These are phyloP conservation scores for Alaudala cheleensis DNA, from an alignment of 2,113 vertebrate species.

Conservation along the genomic window DNA sequence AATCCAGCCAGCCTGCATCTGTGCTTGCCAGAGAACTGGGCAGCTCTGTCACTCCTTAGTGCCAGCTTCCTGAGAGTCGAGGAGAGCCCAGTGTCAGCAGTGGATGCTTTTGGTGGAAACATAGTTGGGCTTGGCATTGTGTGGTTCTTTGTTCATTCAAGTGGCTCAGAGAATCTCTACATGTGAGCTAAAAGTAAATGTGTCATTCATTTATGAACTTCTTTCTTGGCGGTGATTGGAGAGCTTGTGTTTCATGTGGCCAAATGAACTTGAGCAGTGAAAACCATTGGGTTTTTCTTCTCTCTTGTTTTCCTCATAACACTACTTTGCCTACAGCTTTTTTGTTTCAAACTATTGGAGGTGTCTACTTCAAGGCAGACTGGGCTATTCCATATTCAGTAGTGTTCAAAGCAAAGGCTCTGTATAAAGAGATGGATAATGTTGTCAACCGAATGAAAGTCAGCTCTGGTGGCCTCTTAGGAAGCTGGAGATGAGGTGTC, in stretches of 20 bases:
- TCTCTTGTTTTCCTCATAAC: not conserved
- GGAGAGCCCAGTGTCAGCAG: not conserved
- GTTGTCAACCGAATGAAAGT: not conserved
- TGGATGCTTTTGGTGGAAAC: not conserved
- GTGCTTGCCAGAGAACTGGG: not conserved
- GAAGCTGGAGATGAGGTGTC: not conserved
- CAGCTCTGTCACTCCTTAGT: rapidly evolving
- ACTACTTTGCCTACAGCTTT: slow-evolving; percentile 2
- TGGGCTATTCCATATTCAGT: not conserved
- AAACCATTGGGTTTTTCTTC: not conserved
- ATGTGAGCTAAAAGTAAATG: not conserved
- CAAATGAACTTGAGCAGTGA: not conserved
- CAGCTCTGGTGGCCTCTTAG: not conserved
- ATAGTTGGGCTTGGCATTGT: not conserved
- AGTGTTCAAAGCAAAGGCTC: not conserved
- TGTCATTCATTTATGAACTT: not conserved
- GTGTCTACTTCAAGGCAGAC: slow-evolving; percentile 4
- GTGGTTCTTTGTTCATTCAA: not conserved
- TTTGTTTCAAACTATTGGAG: not conserved
- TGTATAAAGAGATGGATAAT: not conserved
- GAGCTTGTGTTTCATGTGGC: not conserved
- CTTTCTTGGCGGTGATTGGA: not conserved
- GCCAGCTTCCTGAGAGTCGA: not conserved
- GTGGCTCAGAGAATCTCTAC: not conserved
- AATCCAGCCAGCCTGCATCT: not conserved